These are phyloP conservation scores for Timandra comae DNA, from an alignment of 2,888 invertebrate genomes.

Conservation along the genomic window DNA sequence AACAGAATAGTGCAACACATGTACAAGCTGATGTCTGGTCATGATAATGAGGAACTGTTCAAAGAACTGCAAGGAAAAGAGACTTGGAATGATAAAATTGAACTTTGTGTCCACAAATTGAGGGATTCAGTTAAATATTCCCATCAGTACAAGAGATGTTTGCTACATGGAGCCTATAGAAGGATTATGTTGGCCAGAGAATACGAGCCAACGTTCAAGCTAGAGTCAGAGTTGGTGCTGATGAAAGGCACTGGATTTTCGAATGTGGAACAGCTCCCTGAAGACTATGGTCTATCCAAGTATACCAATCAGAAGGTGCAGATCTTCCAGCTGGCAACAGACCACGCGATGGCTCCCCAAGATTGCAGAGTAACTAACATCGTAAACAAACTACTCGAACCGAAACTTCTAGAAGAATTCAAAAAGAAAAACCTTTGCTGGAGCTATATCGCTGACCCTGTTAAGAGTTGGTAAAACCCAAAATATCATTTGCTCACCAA, in stretches of 20 bases:
- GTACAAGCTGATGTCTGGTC: slow-evolving; percentile 29
- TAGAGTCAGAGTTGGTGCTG: slow-evolving; percentile 31
- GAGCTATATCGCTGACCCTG: slow-evolving; percentile 18
- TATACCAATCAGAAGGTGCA: slow-evolving; percentile 26
- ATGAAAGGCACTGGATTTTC: slow-evolving; percentile 32
- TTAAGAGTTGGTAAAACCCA: slow-evolving; percentile 8
- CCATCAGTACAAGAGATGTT: slow-evolving; percentile 29
- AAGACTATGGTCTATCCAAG: slow-evolving; percentile 33
- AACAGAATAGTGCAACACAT: slow-evolving; percentile 31
- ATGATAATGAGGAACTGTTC: slow-evolving; percentile 21
- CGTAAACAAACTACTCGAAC: slow-evolving; percentile 28
- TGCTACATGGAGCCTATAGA: slow-evolving; percentile 29
- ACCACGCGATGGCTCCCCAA: slow-evolving; percentile 24
- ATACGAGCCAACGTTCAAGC: slow-evolving; percentile 27
- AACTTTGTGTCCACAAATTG: slow-evolving; percentile 25
- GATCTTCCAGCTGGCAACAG: slow-evolving; percentile 26
- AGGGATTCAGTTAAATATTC: slow-evolving; percentile 26
- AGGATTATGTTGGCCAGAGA: slow-evolving; percentile 28
- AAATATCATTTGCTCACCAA: slow-evolving; percentile 11
- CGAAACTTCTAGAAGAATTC: slow-evolving; percentile 27
- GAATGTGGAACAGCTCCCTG: slow-evolving; percentile 14
- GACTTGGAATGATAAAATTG: slow-evolving; percentile 29
- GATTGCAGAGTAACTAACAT: slow-evolving; percentile 32
- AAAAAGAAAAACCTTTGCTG: slow-evolving; percentile 25
- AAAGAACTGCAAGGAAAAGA: slow-evolving; percentile 22